Evolutionary conservation across 2,888 invertebrate species (phyloP).

Genomic region (Neocrepidodera transversa): DNA sequence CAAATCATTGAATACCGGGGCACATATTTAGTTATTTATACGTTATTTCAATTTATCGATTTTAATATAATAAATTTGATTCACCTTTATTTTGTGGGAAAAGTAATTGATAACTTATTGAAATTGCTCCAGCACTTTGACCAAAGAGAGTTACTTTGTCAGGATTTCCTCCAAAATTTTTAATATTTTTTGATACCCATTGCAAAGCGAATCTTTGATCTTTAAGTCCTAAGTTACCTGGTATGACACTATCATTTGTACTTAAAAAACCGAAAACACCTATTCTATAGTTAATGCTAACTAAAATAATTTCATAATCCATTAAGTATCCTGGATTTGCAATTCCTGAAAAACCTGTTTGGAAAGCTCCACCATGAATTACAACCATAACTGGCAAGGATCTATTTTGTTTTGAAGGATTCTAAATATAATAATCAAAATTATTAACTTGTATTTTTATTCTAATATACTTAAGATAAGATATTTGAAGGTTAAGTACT

Average conservation of each 20-base stretch:
- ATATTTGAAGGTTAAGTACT: too few species aligned
- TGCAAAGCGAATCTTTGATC: neutral
- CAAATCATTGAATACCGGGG: too few species aligned
- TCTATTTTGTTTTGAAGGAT: neutral
- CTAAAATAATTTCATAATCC: constrained; percentile 33
- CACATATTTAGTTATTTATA: too few species aligned
- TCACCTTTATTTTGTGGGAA: too few species aligned
- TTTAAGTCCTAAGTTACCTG: neutral
- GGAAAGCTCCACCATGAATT: constrained; percentile 46
- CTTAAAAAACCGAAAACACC: constrained; percentile 34
- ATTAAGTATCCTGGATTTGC: constrained; percentile 32
- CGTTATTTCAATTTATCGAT: too few species aligned
- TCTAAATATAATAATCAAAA: neutral
- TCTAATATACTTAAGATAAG: too few species aligned
- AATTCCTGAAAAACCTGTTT: constrained; percentile 18
- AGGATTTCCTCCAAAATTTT: neutral
- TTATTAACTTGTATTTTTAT: too few species aligned
- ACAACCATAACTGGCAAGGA: constrained; percentile 43
- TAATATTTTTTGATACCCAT: neutral
- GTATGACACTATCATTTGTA: neutral
- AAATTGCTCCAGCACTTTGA: constrained; percentile 52
- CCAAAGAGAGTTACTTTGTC: neutral
- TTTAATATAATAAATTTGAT: too few species aligned
- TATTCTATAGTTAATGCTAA: constrained; percentile 38
- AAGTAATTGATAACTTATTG: constrained; percentile 35